phyloP scores from a whole-genome alignment of 2,888 invertebrate genomes.

The Itoplectis maculator region DNA sequence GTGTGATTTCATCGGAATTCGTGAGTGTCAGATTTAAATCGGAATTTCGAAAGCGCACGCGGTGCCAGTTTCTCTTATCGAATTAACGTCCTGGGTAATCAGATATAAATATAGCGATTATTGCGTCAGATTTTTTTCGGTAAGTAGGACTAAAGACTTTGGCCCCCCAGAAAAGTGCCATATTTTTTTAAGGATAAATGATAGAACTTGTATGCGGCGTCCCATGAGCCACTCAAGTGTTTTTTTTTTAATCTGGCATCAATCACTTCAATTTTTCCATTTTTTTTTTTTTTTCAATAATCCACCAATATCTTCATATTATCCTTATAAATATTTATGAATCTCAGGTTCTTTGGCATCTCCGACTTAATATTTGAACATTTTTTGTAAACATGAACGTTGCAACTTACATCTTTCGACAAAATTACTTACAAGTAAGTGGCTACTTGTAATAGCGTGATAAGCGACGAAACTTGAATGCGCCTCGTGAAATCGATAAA shows the following conservation, averaged over 20 bases:
- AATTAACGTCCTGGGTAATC: too few species aligned
- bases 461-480: constrained; percentile 18
- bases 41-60: too few species aligned
- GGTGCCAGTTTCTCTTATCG: too few species aligned
- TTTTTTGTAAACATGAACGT: not conserved
- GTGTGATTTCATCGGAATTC: too few species aligned
- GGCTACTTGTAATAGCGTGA: not conserved
- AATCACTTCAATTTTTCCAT: not conserved
- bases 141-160: not conserved
- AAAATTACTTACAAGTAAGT: not conserved
- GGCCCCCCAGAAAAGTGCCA: not conserved
- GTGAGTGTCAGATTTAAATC: too few species aligned
- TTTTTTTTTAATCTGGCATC: not conserved
- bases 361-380: not conserved
- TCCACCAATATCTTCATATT: not conserved
- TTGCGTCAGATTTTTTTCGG: not conserved
- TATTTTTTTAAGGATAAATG: not conserved
- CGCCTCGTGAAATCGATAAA: constrained; percentile 61
- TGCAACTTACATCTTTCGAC: not conserved
- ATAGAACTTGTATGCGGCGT: not conserved
- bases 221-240: not conserved
- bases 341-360: not conserved
- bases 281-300: not conserved
- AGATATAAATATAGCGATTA: not conserved
- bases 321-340: not conserved